phyloP scores from a whole-genome alignment of 2,113 vertebrate genomes.

The Cyanoramphus novaezelandiae region DNA sequence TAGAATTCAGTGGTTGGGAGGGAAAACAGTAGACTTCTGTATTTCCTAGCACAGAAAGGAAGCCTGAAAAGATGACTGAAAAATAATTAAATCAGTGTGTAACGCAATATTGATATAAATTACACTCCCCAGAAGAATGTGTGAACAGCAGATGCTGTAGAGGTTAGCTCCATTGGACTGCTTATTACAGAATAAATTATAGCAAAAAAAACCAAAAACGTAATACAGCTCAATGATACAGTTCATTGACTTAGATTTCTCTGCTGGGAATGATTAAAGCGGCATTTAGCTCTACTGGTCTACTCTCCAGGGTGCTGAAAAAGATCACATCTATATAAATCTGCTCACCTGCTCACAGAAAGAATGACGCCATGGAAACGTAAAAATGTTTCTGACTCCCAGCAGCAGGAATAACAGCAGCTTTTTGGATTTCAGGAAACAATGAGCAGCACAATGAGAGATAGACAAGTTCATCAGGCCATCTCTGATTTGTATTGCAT shows the following conservation, averaged over 20 bases:
- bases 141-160: background rate
- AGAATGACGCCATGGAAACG: background rate
- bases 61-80: background rate
- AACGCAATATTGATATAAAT: constrained; percentile 2
- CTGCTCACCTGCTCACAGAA: constrained; percentile 10
- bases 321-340: constrained; percentile 43
- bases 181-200: constrained; percentile 46
- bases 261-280: constrained; percentile 28
- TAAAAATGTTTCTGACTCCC: background rate
- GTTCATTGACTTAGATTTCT: constrained; percentile 43
- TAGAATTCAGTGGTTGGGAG: background rate
- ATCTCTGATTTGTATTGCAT: background rate
- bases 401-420: background rate
- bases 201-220: background rate
- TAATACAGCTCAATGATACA: constrained; percentile 10
- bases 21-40: background rate
- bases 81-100: background rate
- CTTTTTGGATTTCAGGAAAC: constrained; percentile 6
- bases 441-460: background rate
- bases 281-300: background rate
- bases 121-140: background rate
- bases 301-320: constrained; percentile 25
- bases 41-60: background rate
- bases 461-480: background rate
- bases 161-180: background rate